Conservation (phyloP, 2,797 vertebrate genomes). For the Melanogrammus aeglefinus region DNA sequence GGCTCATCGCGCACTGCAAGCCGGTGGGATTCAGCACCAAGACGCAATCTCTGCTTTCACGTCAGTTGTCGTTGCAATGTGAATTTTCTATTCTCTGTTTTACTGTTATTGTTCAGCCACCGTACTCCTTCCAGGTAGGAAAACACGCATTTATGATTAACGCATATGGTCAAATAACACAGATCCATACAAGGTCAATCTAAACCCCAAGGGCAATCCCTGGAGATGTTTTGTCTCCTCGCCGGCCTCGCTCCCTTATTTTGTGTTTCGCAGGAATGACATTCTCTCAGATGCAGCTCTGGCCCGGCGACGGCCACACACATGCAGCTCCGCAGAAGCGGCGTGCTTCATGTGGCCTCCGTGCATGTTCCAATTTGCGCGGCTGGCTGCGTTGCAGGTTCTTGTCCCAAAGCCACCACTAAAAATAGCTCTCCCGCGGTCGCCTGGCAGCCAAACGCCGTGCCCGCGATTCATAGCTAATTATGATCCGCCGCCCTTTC, state of each 20-base stretch:
- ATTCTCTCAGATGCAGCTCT: background rate
- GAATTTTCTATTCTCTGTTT: background rate
- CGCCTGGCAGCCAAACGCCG: conserved; percentile 9
- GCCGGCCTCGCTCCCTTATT: too few species aligned
- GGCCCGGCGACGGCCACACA: too few species aligned
- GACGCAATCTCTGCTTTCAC: background rate
- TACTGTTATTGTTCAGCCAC: background rate
- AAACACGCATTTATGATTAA: background rate
- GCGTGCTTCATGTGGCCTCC: background rate
- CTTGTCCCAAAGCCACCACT: conserved; percentile 52
- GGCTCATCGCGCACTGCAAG: background rate
- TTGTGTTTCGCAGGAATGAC: background rate
- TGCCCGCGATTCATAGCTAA: background rate
- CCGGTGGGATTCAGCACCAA: too few species aligned
- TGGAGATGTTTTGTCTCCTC: background rate
- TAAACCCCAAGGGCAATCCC: background rate
- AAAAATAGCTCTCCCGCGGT: conserved; percentile 57
- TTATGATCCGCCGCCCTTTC: background rate
- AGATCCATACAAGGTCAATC: background rate
- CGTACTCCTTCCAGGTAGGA: background rate
- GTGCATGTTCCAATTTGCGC: conserved; percentile 40
- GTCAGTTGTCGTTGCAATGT: background rate
- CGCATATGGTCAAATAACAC: background rate
- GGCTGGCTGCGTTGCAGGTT: conserved; percentile 53
- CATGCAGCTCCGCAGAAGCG: too few species aligned